These are phyloP conservation scores for Agriopis leucophaearia DNA, from an alignment of 2,888 invertebrate genomes.

Conservation along the genomic window DNA sequence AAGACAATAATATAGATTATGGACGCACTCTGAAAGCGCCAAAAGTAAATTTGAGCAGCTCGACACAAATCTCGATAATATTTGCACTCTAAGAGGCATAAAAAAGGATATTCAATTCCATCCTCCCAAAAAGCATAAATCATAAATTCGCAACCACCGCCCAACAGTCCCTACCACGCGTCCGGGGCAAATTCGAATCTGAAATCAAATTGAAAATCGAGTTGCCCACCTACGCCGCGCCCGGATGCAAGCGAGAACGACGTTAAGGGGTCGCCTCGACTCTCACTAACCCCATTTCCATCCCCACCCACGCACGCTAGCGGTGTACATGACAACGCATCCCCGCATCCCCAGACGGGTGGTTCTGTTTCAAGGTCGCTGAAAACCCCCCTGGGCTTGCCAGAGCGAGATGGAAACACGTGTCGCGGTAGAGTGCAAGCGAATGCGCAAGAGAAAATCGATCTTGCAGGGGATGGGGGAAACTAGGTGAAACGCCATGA, in stretches of 20 bases:
- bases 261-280: conserved; percentile 63
- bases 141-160: conserved; percentile 41
- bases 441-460: conserved; percentile 84
- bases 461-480: conserved; percentile 82
- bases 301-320: conserved; percentile 49
- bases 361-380: conserved; percentile 83
- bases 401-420: conserved; percentile 68
- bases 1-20: background rate
- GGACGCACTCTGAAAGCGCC: background rate
- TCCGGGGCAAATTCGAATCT: conserved; percentile 61
- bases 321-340: conserved; percentile 66
- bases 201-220: conserved; percentile 77
- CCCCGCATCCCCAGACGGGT: conserved; percentile 70
- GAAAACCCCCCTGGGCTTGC: conserved; percentile 62
- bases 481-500: conserved; percentile 81
- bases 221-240: conserved; percentile 63
- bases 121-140: conserved; percentile 38
- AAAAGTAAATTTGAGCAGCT: conserved; percentile 13
- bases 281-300: conserved; percentile 75
- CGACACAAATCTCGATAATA: conserved; percentile 22
- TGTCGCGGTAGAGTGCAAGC: conserved; percentile 79
- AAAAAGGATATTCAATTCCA: conserved; percentile 38
- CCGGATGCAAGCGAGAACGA: conserved; percentile 85
- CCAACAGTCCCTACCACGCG: conserved; percentile 52
- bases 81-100: conserved; percentile 26